Evolutionary conservation across 64 coral and sea anemone genomes (phyloP).

Genomic region (Montipora efflorescens): DNA sequence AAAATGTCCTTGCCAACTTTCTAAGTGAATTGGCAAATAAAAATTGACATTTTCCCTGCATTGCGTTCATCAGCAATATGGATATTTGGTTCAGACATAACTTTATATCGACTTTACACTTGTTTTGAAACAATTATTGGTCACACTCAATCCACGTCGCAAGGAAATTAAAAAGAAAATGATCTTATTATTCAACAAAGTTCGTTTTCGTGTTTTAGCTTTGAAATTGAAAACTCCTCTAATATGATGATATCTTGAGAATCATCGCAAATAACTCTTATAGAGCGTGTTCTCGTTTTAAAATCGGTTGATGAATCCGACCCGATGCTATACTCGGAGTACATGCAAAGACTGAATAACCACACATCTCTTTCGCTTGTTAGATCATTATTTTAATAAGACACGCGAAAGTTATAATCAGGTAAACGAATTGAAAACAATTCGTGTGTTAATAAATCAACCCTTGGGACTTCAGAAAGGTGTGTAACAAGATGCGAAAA

Average conservation of each 20-base stretch:
- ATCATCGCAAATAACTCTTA: background rate
- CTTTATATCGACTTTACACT: background rate
- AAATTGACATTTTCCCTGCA: background rate
- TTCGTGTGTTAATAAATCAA: background rate
- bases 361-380: background rate
- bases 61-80: constrained; percentile 24
- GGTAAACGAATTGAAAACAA: background rate
- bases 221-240: background rate
- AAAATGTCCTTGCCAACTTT: background rate
- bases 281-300: too few relatives aligned
- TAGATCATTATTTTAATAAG: background rate
- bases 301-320: too few relatives aligned
- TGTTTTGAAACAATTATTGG: constrained; percentile 27
- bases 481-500: background rate
- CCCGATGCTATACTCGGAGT: too few relatives aligned
- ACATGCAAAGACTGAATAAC: background rate
- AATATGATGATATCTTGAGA: background rate
- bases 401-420: background rate
- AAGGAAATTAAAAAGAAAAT: background rate
- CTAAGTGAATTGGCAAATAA: background rate
- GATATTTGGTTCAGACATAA: constrained; percentile 11
- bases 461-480: background rate
- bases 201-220: background rate
- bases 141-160: constrained; percentile 29
- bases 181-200: constrained; percentile 13